A percentile compares a stretch with the other conserved stretches of the same genome.
Conservation (phyloP, 92 coral and sea anemone genomes). For the Bergia sp. region DNA sequence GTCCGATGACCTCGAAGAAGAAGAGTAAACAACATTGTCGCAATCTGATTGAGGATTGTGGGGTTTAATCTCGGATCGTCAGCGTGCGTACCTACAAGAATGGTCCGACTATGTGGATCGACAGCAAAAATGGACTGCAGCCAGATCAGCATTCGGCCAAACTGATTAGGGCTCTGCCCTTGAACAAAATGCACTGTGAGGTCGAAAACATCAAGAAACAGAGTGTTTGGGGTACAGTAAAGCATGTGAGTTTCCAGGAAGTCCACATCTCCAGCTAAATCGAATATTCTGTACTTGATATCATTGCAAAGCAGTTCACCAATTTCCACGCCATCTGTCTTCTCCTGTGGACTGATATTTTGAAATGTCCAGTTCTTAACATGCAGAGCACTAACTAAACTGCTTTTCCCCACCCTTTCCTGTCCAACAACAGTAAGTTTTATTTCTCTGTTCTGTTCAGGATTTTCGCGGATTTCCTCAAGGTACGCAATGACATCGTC, state of each 20-base stretch:
- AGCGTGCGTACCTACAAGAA: slow-evolving; percentile 25
- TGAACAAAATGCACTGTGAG: slow-evolving; percentile 10
- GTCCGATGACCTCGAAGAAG: not conserved
- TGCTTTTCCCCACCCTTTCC: slow-evolving; percentile 16
- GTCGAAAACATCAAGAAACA: slow-evolving; percentile 20
- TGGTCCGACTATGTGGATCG: slow-evolving; percentile 1
- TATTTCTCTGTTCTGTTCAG: slow-evolving; percentile 2
- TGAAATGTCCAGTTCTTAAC: slow-evolving; percentile 12
- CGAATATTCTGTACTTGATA: slow-evolving; percentile 1
- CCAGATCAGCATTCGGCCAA: slow-evolving; percentile 13
- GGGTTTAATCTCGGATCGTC: slow-evolving; percentile 17
- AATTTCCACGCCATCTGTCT: slow-evolving; percentile 25
- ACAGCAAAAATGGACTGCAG: slow-evolving; percentile 21
- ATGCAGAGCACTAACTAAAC: not conserved
- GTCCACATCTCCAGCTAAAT: slow-evolving; percentile 18
- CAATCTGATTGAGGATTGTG: not conserved
- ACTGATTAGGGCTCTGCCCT: slow-evolving; percentile 5
- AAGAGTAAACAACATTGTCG: slow-evolving; percentile 1
- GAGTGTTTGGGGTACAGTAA: not conserved
- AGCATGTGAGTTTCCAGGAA: slow-evolving; percentile 24
- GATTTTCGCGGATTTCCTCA: slow-evolving; percentile 17
- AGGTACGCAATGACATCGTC: slow-evolving; percentile 8
- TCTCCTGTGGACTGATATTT: not conserved
- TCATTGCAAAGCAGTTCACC: not conserved
- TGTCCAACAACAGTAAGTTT: slow-evolving; percentile 13